Evolutionary conservation across 2,113 vertebrate species (phyloP), one percentile per base, ranked within the genome.

Genomic region (Machaerirhynchus nigripectus): DNA sequence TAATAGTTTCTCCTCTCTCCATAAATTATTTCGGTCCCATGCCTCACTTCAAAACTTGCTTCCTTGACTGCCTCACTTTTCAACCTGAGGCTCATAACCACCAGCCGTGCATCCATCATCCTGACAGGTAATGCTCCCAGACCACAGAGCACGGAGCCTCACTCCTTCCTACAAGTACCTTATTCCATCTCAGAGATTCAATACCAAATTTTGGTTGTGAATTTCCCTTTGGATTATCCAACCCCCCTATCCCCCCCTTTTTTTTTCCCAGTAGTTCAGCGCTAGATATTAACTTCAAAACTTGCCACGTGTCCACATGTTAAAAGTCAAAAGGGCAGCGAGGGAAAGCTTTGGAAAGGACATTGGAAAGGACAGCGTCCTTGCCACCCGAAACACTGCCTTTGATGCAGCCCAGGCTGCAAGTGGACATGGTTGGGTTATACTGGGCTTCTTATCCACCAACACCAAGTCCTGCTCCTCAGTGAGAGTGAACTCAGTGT

Each of bases 191-290:
- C 33, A 35, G 33, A 55, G 30, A 47, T 55, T 69, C 50, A 69
- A 2, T 18, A 37, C 44, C 30, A 50, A 35, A 46, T 69, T 79
- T 86, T 86, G n/a, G 4, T 46, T 39, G 42, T 18, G 59, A 85
- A 50, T 70, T 23, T 86, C 21, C 6, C 16, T 18, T 64, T 37
- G 28, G 46, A 65, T 56, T 35, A 75, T 12, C 6, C 23, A 10
- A 5, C 6, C 11, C 2, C 1, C 11, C 9, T 2, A 1, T 6
- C 5, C 12, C 6, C 10, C 7, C 13, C 21, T 13, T 56, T n/a
- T 52, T 4, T 59, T 35, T 3, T 22, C 33, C 17, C 23, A 59
- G 17, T 5, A 70, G 33, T 33, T 26, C 69, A 74, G 8, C 9
- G 5, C 15, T 53, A 67, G 18, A 8, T 78, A 47, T 7, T 31